phyloP scores from a whole-genome alignment of 30 jellyfish, hydroid and myxozoan species.

The Clytia hemisphaerica region DNA sequence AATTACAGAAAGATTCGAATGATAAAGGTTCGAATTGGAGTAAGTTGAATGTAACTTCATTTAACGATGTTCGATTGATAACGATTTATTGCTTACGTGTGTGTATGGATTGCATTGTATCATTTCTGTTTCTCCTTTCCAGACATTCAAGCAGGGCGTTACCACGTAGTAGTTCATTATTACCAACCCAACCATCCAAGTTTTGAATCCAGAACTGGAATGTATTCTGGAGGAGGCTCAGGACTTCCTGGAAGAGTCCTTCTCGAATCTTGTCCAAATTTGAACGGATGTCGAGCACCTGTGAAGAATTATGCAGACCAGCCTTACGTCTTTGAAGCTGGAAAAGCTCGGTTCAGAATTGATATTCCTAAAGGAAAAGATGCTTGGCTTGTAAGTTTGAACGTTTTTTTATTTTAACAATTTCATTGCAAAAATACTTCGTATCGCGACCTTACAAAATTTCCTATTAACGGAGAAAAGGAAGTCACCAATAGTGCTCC shows the following conservation, averaged over 20 bases:
- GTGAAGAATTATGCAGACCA: constrained; percentile 52
- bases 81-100: too few species aligned
- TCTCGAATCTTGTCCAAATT: constrained; percentile 74
- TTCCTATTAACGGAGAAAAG: too few species aligned
- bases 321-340: constrained; percentile 41
- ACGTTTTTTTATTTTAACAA: too few species aligned
- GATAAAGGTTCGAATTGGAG: too few species aligned
- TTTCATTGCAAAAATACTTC: too few species aligned
- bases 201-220: constrained; percentile 43
- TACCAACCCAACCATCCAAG: constrained; percentile 77
- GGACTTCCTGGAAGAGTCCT: constrained; percentile 48
- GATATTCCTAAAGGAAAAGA: constrained; percentile 60
- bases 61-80: too few species aligned
- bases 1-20: too few species aligned
- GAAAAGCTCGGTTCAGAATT: constrained; percentile 28
- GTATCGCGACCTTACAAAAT: too few species aligned
- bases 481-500: too few species aligned
- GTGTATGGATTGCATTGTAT: too few species aligned
- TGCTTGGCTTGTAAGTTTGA: constrained; percentile 91
- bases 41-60: too few species aligned
- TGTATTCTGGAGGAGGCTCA: constrained; percentile 41
- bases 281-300: constrained; percentile 74
- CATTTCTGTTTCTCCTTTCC: too few species aligned
- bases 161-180: constrained; percentile 66
- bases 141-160: constrained; percentile 73